These are phyloP conservation scores for Cheilosia scutellata DNA, from an alignment of 2,888 invertebrate genomes.

Conservation along the genomic window DNA sequence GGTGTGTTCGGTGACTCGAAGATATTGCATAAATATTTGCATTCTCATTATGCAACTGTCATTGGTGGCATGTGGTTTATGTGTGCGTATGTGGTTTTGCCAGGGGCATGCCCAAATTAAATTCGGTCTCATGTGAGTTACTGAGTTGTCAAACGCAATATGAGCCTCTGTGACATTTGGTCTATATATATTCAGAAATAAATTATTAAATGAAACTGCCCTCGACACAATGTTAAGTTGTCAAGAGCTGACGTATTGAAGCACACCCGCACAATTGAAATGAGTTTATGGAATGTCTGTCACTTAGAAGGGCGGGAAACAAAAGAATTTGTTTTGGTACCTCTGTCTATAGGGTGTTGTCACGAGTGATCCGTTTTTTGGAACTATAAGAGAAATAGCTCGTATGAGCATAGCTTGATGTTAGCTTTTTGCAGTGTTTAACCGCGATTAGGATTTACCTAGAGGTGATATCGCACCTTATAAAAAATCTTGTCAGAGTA, in stretches of 20 bases:
- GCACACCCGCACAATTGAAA: conserved; percentile 30
- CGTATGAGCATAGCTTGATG: too few relatives aligned
- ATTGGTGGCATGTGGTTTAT: conserved; percentile 24
- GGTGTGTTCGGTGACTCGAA: conserved; percentile 30
- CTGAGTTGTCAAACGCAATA: conserved; percentile 13
- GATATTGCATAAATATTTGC: conserved; percentile 59
- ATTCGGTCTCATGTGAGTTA: conserved; percentile 41
- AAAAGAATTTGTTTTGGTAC: too few relatives aligned
- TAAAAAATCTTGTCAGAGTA: too few relatives aligned
- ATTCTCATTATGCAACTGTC: conserved; percentile 64
- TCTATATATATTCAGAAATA: conserved; percentile 11
- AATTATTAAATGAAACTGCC: conserved; percentile 40
- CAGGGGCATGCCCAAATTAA: conserved; percentile 27
- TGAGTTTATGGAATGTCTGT: conserved; percentile 40
- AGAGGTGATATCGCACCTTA: too few relatives aligned
- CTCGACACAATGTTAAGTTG: conserved; percentile 1
- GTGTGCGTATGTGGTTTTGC: conserved; percentile 8
- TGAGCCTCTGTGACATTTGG: conserved; percentile 37
- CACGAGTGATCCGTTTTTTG: too few relatives aligned
- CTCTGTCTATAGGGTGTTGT: too few relatives aligned
- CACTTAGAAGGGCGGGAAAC: too few relatives aligned
- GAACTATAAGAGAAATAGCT: too few relatives aligned
- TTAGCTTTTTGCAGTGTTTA: too few relatives aligned
- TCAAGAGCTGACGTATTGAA: conserved; percentile 54
- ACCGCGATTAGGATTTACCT: too few relatives aligned